Conservation (phyloP, 2,797 vertebrate species). For the Enteromius paludinosus region DNA sequence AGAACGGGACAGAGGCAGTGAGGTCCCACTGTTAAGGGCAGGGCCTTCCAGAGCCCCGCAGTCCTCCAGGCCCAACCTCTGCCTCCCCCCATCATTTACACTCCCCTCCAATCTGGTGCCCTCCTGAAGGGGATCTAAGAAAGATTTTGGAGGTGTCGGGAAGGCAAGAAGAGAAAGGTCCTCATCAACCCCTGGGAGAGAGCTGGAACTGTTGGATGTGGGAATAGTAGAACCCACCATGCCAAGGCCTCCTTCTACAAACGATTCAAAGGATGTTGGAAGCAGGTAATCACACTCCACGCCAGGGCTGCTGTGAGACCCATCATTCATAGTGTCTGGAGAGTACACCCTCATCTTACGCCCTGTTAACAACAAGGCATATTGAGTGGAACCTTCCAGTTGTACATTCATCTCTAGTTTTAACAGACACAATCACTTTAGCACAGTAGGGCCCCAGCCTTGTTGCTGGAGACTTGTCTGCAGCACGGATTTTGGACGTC, state of each 20-base stretch:
- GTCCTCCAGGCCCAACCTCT: constrained; percentile 58
- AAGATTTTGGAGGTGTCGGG: constrained; percentile 17
- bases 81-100: not conserved
- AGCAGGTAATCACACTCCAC: constrained; percentile 78
- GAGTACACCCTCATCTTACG: constrained; percentile 90
- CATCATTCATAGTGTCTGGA: constrained; percentile 78
- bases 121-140: constrained; percentile 59
- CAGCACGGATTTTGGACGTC: not conserved
- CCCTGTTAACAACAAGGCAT: constrained; percentile 71
- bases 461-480: not conserved
- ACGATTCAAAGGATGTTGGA: constrained; percentile 78
- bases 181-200: constrained; percentile 65
- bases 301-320: constrained; percentile 74
- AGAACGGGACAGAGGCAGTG: constrained; percentile 62
- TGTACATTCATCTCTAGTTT: constrained; percentile 4
- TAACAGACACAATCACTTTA: constrained; percentile 33
- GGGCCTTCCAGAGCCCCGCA: constrained; percentile 56
- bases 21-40: constrained; percentile 22
- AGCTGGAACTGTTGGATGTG: constrained; percentile 59
- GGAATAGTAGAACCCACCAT: constrained; percentile 70
- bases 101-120: constrained; percentile 59
- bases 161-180: constrained; percentile 39
- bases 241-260: constrained; percentile 79
- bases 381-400: not conserved
- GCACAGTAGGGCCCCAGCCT: not conserved